Evolutionary conservation across 1,140 invertebrate species (phyloP).

Genomic region (Zelostemma sp.): DNA sequence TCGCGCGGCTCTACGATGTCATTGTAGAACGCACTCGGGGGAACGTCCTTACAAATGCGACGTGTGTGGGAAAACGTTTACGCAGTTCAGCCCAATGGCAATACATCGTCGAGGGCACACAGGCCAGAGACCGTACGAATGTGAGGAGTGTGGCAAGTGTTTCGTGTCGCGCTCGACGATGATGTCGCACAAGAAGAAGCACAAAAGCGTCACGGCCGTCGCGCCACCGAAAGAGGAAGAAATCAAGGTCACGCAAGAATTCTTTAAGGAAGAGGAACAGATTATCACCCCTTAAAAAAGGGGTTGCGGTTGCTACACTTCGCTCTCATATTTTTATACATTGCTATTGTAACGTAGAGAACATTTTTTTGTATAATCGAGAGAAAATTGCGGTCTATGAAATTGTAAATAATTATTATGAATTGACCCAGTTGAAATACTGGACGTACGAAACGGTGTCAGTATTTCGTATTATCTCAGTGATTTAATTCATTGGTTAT

Average conservation of each 20-base stretch:
- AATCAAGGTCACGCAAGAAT: not conserved
- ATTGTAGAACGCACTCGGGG: conserved; percentile 78
- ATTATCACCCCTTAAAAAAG: not conserved
- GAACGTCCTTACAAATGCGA: conserved; percentile 78
- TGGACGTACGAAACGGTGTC: too few relatives aligned
- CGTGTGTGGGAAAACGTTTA: conserved; percentile 75
- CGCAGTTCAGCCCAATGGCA: conserved; percentile 76
- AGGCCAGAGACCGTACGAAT: conserved; percentile 84
- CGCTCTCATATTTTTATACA: not conserved
- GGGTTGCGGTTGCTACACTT: too few relatives aligned
- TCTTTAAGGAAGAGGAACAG: conserved; percentile 3
- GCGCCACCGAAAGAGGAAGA: conserved; percentile 21
- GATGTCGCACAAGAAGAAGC: conserved; percentile 75
- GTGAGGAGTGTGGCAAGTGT: conserved; percentile 77
- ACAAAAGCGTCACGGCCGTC: conserved; percentile 46
- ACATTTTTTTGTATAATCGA: not conserved
- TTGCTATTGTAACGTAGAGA: not conserved
- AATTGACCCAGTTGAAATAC: too few relatives aligned
- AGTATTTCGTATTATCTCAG: too few relatives aligned
- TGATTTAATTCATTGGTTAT: too few relatives aligned
- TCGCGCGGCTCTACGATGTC: conserved; percentile 77
- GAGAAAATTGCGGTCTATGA: not conserved
- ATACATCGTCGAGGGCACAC: conserved; percentile 79
- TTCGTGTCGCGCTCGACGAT: conserved; percentile 75
- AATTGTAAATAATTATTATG: not conserved